Evolutionary conservation across 53 echinoderm and acorn worm species (phyloP).

Genomic region (Echinometra lucunter): DNA sequence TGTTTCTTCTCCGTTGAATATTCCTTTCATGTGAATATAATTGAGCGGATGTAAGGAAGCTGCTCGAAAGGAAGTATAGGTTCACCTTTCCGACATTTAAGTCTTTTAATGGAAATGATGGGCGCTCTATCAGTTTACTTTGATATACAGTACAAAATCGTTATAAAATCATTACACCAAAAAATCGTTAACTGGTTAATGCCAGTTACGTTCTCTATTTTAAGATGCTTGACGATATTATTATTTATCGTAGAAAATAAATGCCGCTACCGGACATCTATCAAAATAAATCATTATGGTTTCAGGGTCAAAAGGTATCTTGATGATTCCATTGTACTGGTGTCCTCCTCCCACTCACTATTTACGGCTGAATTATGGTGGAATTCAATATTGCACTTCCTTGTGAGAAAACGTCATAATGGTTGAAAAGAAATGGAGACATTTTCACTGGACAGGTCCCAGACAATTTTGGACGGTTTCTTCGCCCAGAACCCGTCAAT

Average conservation of each 20-base stretch:
- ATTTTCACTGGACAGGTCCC: constrained; percentile 21
- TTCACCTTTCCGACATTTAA: too few species aligned
- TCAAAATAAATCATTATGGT: neutral
- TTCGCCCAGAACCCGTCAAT: constrained; percentile 31
- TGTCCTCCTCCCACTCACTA: neutral
- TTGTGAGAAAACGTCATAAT: neutral
- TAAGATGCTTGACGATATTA: neutral
- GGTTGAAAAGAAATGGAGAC: neutral
- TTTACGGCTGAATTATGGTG: constrained; percentile 1
- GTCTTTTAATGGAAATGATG: too few species aligned
- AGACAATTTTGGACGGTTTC: constrained; percentile 16
- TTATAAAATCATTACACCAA: too few species aligned
- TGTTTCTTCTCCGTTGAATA: too few species aligned
- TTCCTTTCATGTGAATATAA: too few species aligned
- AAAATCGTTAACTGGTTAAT: neutral
- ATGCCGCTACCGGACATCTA: neutral
- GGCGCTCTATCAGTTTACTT: too few species aligned
- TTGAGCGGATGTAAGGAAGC: too few species aligned
- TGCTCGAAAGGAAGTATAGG: too few species aligned
- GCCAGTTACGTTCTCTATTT: neutral
- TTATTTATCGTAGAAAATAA: neutral
- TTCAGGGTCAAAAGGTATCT: neutral
- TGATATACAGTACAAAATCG: too few species aligned
- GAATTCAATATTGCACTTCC: constrained; percentile 29
- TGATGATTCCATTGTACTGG: too few species aligned